Evolutionary conservation across 1,140 invertebrate genomes (phyloP), one percentile per base, ranked within the genome.

Genomic region (Scaptomyza montana): DNA sequence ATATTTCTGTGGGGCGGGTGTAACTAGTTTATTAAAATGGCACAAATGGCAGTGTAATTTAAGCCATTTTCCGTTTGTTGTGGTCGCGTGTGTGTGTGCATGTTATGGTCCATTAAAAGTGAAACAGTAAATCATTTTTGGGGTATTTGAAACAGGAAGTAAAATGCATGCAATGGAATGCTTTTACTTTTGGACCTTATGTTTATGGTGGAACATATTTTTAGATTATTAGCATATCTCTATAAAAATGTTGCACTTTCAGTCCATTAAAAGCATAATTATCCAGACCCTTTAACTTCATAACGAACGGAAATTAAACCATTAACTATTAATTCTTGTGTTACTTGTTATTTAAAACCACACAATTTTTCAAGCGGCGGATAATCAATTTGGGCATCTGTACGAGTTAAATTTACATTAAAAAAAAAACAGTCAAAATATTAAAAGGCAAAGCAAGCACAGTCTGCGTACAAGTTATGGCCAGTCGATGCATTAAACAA

Each of bases 21-120:
- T 12, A 47, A 65, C 45, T 85, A 74, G 80, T 80, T 85, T 86
- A 84, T 84, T 86, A 80, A 84, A 86, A 70, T 80, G 66, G 50
- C 53, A 61, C 63, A 47, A 70, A 76, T 77, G 74, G 63, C 53
- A 21, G 25, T 64, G 41, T 21, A 74, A 59, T 77, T 74, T 85
- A 10, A 46, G 33, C 41, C 46, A 60, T 16, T 65, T 73, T 68
- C 19, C 47, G 43, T 71, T 57, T 59, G 13, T 39, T 66, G 56
- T 13, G 53, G 72, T 53, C 8, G 21, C 16, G 39, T 12, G 12
- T 43, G 39, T 43, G 36, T 45, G 21, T 30, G n/a, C 25, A 41
- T 13, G 12, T 25, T 39, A 5, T 55, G 10, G 6, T 53, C 12
- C 21, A 28, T 65, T 51, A 25, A 33, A 62, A 50, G 10, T 13